Base-by-base conservation (phyloP, 2,113 vertebrate genomes). In the Thamnophis sirtalis region DNA sequence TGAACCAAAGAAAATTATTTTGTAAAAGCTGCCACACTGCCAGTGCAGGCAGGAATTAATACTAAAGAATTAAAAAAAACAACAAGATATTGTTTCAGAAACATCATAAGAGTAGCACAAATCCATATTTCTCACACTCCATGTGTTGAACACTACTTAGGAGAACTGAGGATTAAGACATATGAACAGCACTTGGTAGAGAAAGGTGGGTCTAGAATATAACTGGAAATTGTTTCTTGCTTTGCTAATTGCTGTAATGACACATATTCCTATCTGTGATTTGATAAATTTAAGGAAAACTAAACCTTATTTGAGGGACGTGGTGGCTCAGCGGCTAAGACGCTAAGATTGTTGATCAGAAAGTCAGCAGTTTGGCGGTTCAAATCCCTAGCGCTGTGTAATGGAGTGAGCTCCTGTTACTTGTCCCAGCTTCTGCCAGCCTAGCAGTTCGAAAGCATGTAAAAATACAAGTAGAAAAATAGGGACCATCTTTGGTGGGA, bases 61-160 rank as follows among this genome's bases (percentile, higher is more conserved):
- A 84, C 9, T 60, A 50, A 60, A 60, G 38, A 93, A 68, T 21
- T 58, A 3, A 26, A 89, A 92, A 43, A 94, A 94, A 53, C 68
- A 92, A 5, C 21, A 93, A 84, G 4, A 89, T 6, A 3, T 5
- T 90, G 94, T 91, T 90, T 91, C 92, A 89, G 43, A 8, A 91
- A 93, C 84, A 26, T 58, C 86, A 92, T 43, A n/a, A 9, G 22
- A 60, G 43, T 26, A 89, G 2, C 56, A 73, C n/a, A 17, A 33
- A 73, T 33, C 68, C n/a, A 33, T 73, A 73, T 33, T 33, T 73
- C 13, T 73, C n/a, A 73, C 5, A 7, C 63, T 73, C 63, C 5
- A 2, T 73, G 68, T 33, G n/a, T 33, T 73, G 68, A 33, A n/a
- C 5, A 73, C 0, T 0, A 73, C 2, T 73, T 73, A 73, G 28